Percentiles rank a stretch among this genome's conserved stretches.
These are phyloP conservation scores for Microtus montanus DNA, from an alignment of 2,113 vertebrate species.

Conservation along the genomic window DNA sequence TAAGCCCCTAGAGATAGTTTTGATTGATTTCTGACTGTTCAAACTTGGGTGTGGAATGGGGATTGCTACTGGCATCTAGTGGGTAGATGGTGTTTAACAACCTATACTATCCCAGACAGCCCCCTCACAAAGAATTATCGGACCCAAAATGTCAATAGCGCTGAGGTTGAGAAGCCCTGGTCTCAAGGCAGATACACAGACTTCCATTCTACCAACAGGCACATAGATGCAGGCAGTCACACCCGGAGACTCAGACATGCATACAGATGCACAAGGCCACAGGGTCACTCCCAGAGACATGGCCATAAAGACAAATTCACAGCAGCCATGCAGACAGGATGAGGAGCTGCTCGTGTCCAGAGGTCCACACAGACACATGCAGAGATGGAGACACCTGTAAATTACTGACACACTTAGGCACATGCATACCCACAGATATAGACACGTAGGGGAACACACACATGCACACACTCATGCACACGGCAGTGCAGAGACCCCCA, in stretches of 20 bases:
- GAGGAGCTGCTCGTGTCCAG: not conserved
- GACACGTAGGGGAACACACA: not conserved
- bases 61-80: slow-evolving; percentile 23
- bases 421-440: not conserved
- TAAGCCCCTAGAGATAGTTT: slow-evolving; percentile 13
- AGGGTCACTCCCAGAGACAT: slow-evolving; percentile 16
- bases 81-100: slow-evolving; percentile 30
- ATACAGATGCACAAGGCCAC: slow-evolving; percentile 31
- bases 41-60: not conserved
- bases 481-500: not conserved
- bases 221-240: not conserved
- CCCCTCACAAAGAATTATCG: slow-evolving; percentile 43
- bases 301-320: slow-evolving; percentile 46
- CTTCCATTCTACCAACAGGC: slow-evolving; percentile 42
- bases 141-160: slow-evolving; percentile 38
- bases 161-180: slow-evolving; percentile 23
- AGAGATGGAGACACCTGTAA: not conserved
- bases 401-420: not conserved
- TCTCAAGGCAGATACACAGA: slow-evolving; percentile 26
- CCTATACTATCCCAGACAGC: not conserved
- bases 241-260: not conserved
- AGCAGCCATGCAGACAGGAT: not conserved
- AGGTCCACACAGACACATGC: not conserved
- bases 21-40: slow-evolving; percentile 12
- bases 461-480: not conserved